Percentiles rank a stretch among this genome's conserved stretches.
phyloP scores from a whole-genome alignment of 2,113 vertebrate species.

The Mystacornis crossleyi region DNA sequence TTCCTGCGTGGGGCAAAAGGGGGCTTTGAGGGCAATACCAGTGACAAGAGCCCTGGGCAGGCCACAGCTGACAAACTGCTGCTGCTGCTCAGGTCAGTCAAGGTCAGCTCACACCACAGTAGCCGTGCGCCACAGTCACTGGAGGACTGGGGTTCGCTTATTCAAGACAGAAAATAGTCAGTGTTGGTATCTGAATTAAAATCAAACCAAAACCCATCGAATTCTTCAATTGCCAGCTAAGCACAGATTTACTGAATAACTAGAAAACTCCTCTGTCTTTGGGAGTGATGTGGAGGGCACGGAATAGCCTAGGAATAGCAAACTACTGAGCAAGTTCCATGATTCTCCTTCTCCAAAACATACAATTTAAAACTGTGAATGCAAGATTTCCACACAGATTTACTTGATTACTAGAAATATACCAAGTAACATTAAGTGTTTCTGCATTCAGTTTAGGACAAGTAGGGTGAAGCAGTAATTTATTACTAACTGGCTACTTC shows the following conservation, averaged over 20 bases:
- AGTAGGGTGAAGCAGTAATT: background rate
- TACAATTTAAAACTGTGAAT: background rate
- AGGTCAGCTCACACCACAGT: background rate
- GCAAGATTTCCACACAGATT: background rate
- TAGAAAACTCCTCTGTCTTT: background rate
- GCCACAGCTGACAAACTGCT: background rate
- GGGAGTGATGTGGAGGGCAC: fast-evolving
- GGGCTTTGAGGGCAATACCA: background rate
- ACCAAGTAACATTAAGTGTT: background rate
- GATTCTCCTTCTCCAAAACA: background rate
- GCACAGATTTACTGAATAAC: background rate
- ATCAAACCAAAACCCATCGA: background rate
- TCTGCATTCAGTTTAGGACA: background rate
- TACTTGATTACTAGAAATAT: background rate
- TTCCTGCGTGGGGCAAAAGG: background rate
- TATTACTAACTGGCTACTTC: background rate
- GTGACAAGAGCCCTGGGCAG: background rate
- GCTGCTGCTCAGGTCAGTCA: background rate
- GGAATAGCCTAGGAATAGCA: background rate
- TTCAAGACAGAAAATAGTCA: background rate
- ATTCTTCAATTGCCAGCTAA: background rate
- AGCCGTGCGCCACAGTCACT: background rate
- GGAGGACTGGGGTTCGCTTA: background rate
- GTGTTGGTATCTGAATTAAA: background rate
- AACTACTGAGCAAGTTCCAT: background rate